These are phyloP conservation scores for Gambelia wislizenii DNA, from an alignment of 2,797 vertebrate genomes.

Conservation along the genomic window DNA sequence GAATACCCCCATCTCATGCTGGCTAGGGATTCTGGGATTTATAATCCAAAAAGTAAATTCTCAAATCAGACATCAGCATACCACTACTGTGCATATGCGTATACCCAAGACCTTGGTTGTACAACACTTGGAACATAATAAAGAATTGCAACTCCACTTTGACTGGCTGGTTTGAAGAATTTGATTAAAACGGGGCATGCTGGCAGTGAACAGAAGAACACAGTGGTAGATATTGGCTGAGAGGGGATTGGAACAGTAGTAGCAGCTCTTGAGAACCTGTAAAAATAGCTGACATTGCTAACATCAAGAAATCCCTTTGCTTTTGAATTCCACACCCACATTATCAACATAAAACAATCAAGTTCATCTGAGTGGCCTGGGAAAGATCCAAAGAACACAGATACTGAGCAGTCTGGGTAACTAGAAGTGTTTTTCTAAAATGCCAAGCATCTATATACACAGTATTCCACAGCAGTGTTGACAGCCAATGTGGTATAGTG, in stretches of 20 bases:
- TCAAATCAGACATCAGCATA: no score
- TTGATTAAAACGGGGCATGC: background rate
- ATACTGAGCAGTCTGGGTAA: background rate
- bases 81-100: background rate
- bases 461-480: background rate
- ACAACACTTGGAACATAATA: background rate
- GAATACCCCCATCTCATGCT: no score
- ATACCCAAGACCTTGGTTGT: background rate
- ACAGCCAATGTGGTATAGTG: no score
- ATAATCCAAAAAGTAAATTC: no score
- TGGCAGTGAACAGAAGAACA: background rate
- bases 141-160: background rate
- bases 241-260: background rate
- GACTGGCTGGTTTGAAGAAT: background rate
- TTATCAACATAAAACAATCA: background rate
- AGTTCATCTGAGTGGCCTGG: background rate
- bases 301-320: background rate
- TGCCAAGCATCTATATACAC: background rate
- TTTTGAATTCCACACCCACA: background rate
- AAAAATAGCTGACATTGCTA: background rate
- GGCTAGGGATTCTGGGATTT: no score
- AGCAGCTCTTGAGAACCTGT: background rate
- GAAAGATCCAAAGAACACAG: background rate
- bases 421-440: background rate
- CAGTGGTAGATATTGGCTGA: background rate